phyloP scores from a whole-genome alignment of 2,888 invertebrate species.

The Drosophila algonquin region DNA sequence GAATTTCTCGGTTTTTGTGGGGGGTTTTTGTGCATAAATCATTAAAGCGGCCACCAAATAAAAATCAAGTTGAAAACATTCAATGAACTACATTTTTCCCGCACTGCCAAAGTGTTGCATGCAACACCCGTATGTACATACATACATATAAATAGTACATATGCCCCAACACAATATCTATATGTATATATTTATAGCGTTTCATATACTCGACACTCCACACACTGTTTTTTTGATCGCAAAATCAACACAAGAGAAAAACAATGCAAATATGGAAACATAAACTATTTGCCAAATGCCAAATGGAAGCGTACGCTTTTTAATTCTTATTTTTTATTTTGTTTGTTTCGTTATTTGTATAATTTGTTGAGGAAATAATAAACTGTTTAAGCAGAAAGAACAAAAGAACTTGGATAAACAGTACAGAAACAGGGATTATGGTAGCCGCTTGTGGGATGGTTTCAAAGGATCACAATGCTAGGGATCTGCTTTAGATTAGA shows the following conservation, averaged over 20 bases:
- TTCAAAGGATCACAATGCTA: too few species aligned
- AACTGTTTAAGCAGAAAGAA: slow-evolving; percentile 35
- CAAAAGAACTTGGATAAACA: not conserved
- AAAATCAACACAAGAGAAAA: slow-evolving; percentile 30
- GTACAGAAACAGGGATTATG: not conserved
- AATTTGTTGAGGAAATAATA: slow-evolving; percentile 47
- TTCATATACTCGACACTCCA: slow-evolving; percentile 18
- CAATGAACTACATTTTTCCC: slow-evolving; percentile 76
- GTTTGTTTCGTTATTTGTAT: slow-evolving; percentile 9
- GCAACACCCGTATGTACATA: slow-evolving; percentile 25
- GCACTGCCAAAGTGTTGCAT: slow-evolving; percentile 59
- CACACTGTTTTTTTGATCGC: slow-evolving; percentile 5
- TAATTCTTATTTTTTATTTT: slow-evolving; percentile 12
- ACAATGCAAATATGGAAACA: slow-evolving; percentile 58
- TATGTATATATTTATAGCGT: slow-evolving; percentile 14
- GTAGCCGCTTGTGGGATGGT: not conserved
- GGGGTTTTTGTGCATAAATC: slow-evolving; percentile 52
- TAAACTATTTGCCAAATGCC: slow-evolving; percentile 54
- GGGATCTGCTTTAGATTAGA: too few species aligned
- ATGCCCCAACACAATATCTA: slow-evolving; percentile 28
- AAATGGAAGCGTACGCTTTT: slow-evolving; percentile 18
- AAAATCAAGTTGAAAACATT: slow-evolving; percentile 78
- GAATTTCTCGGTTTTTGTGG: slow-evolving; percentile 17
- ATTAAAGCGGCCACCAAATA: slow-evolving; percentile 57
- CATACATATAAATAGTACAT: slow-evolving; percentile 36